phyloP scores from a whole-genome alignment of 2,797 vertebrate genomes.

The Picus viridis region DNA sequence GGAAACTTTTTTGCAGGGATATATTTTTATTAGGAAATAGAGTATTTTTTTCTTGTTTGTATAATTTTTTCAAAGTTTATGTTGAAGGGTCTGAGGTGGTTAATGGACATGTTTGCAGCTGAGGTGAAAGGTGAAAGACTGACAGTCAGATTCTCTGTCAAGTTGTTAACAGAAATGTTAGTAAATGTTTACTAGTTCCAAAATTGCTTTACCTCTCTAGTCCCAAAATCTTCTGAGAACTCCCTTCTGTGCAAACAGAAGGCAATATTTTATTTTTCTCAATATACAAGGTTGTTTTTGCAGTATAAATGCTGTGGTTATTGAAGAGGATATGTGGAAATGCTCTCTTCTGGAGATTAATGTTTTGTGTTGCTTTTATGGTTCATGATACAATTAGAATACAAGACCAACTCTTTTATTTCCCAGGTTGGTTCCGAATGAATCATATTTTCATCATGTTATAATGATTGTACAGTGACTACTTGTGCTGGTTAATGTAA shows the following conservation, averaged over 20 bases:
- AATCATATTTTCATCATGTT: neutral
- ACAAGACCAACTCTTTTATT: neutral
- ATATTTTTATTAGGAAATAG: neutral
- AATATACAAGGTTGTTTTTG: neutral
- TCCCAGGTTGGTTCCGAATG: neutral
- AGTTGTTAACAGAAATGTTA: neutral
- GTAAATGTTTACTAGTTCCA: neutral
- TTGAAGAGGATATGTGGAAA: neutral
- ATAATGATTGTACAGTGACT: neutral
- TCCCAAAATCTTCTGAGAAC: neutral
- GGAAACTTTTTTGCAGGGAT: neutral
- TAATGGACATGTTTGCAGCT: fast-evolving
- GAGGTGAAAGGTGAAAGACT: neutral
- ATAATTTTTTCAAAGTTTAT: neutral
- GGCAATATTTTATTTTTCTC: neutral
- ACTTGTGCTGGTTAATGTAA: neutral
- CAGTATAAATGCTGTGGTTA: neutral
- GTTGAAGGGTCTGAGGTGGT: neutral
- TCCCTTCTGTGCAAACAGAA: neutral
- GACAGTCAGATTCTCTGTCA: neutral
- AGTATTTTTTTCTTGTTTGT: neutral
- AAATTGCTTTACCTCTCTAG: neutral
- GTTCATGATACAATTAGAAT: neutral
- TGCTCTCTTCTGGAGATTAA: neutral
- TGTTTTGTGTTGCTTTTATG: neutral